These are phyloP conservation scores for Vespertilio murinus DNA, from an alignment of 2,797 vertebrate genomes.

Conservation along the genomic window DNA sequence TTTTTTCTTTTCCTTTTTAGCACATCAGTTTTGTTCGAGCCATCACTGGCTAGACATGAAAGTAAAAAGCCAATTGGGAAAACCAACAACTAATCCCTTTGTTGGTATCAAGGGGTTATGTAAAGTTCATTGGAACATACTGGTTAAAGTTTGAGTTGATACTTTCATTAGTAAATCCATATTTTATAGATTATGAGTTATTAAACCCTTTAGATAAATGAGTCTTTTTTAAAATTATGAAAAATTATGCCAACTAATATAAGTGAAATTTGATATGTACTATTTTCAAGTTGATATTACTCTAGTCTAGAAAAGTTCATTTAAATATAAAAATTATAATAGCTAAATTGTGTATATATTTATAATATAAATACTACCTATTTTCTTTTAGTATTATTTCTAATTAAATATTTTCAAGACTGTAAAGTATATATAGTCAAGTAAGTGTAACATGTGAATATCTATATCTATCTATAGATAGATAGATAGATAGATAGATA, in stretches of 20 bases:
- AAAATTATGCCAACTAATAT: constrained; percentile 67
- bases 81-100: constrained; percentile 90
- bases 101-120: constrained; percentile 90
- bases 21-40: constrained; percentile 91
- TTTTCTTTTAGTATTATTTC: constrained; percentile 22
- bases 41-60: constrained; percentile 93
- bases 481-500: too few relatives aligned
- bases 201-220: constrained; percentile 81
- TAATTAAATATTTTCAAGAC: background rate
- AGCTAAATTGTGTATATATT: background rate
- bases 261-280: constrained; percentile 65
- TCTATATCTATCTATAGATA: background rate
- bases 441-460: background rate
- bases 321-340: constrained; percentile 6
- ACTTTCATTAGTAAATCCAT: constrained; percentile 82
- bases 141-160: constrained; percentile 83
- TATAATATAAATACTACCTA: background rate
- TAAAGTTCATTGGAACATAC: constrained; percentile 90
- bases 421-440: background rate
- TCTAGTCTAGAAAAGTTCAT: background rate
- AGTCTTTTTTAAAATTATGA: constrained; percentile 79
- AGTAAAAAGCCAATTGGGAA: constrained; percentile 86
- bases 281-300: background rate
- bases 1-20: constrained; percentile 84
- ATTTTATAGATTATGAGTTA: constrained; percentile 79